These are phyloP conservation scores for Drosophila leontia DNA, from an alignment of 1,140 invertebrate genomes.

Conservation along the genomic window DNA sequence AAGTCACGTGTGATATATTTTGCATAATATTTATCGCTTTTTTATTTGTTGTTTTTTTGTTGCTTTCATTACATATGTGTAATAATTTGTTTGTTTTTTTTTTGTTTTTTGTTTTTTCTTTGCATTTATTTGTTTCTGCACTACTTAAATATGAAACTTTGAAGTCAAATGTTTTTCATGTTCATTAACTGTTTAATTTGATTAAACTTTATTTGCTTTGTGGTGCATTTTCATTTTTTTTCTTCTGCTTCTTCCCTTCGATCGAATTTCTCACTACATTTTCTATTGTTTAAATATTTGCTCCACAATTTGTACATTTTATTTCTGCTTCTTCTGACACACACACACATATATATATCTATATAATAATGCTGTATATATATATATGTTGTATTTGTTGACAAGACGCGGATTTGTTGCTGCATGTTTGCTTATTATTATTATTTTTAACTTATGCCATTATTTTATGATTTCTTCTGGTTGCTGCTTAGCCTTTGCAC, in stretches of 20 bases:
- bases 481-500: constrained; percentile 62
- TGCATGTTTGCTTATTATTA: constrained; percentile 49
- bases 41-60: constrained; percentile 60
- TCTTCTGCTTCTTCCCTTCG: background rate
- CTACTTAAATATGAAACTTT: constrained; percentile 84
- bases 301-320: constrained; percentile 83
- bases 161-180: constrained; percentile 72
- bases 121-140: constrained; percentile 74
- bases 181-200: constrained; percentile 76
- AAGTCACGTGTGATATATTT: constrained; percentile 57
- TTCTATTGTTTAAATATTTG: constrained; percentile 63
- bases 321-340: constrained; percentile 65
- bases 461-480: constrained; percentile 55
- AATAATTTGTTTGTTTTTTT: constrained; percentile 61
- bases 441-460: constrained; percentile 66
- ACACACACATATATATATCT: constrained; percentile 1
- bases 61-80: constrained; percentile 73
- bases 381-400: constrained; percentile 59
- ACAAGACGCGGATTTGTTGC: constrained; percentile 80
- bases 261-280: constrained; percentile 49
- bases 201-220: constrained; percentile 73
- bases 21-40: constrained; percentile 77
- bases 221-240: constrained; percentile 50
- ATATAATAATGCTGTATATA: constrained; percentile 40
- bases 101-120: constrained; percentile 32